Evolutionary conservation across 1,140 invertebrate genomes (phyloP), one percentile per base, ranked within the genome.

Genomic region (Macrostomum lignano): DNA sequence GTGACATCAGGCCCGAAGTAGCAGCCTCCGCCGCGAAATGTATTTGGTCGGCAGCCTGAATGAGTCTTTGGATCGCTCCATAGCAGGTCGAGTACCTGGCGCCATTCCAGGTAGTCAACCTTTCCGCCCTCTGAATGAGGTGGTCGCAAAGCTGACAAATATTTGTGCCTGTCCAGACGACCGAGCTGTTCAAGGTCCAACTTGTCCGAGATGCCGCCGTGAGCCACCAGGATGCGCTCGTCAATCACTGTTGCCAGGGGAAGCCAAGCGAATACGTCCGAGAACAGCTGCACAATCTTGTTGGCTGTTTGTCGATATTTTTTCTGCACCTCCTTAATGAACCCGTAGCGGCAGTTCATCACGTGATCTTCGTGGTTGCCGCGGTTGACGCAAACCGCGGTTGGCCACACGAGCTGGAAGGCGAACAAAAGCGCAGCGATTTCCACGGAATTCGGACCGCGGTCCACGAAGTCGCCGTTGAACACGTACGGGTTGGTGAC

Each of bases 381-480:
- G n/a, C 78, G 60, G 53, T 82, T 82, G 21, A 82, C 60, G 50
- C 68, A 75, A 17, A 82, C 72, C 17, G 71, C 67, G 33, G 72
- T 71, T 3, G 76, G 76, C 51, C 73, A 73, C 1, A 73, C 66
- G 28, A 82, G 55, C 45, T 77, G 65, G 43, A 73, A 72, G 2
- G 71, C 58, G 33, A 82, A 61, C 19, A 84, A 58, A 14, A 79
- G 55, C 1, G 76, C 55, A 6, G 77, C 57, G 14, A 81, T 73
- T 57, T 84, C 78, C 21, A 79, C 55, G 6, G 73, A 72, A 45
- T 74, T 68, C 44, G 69, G 70, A 11, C 78, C 78, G 36, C 78
- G 60, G 55, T 82, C 75, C 25, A 84, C 76, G 48, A 81, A 81
- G 55, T 84, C 78, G 3, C 78, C 78, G 59, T 86, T 84, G 61